phyloP scores from a whole-genome alignment of 53 echinoderm and acorn worm species.

The Crossaster papposus region DNA sequence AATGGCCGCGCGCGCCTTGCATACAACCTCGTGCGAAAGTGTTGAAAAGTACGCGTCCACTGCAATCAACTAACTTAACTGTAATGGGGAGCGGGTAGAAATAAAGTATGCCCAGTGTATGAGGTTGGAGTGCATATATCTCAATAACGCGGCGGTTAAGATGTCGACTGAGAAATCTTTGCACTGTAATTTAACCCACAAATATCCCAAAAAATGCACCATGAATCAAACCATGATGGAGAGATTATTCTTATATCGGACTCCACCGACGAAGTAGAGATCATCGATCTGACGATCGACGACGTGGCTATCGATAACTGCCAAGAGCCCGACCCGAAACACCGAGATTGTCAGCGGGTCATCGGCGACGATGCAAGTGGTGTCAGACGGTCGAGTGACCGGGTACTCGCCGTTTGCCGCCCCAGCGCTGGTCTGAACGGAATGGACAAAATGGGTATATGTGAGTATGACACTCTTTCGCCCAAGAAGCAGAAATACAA shows the following conservation, averaged over 20 bases:
- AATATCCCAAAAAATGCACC: slow-evolving; percentile 5
- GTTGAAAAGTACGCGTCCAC: too few relatives aligned
- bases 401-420: neutral
- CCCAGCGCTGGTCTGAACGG: neutral
- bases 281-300: slow-evolving; percentile 9
- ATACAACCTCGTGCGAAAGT: too few relatives aligned
- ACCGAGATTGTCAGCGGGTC: neutral
- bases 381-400: neutral
- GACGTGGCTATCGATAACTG: neutral
- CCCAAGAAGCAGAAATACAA: neutral
- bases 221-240: neutral
- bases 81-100: too few relatives aligned
- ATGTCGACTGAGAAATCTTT: too few relatives aligned
- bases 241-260: slow-evolving; percentile 6
- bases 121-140: too few relatives aligned
- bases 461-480: neutral
- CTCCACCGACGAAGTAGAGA: neutral
- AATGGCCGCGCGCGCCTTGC: too few relatives aligned
- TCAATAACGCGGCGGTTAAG: too few relatives aligned
- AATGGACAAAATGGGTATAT: neutral
- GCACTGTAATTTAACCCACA: neutral
- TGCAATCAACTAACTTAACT: too few relatives aligned
- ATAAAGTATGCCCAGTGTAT: too few relatives aligned
- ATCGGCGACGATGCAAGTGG: neutral
- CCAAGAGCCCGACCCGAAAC: neutral